Base-by-base conservation (phyloP, 2,113 vertebrate genomes). In the Alligator sinensis region DNA sequence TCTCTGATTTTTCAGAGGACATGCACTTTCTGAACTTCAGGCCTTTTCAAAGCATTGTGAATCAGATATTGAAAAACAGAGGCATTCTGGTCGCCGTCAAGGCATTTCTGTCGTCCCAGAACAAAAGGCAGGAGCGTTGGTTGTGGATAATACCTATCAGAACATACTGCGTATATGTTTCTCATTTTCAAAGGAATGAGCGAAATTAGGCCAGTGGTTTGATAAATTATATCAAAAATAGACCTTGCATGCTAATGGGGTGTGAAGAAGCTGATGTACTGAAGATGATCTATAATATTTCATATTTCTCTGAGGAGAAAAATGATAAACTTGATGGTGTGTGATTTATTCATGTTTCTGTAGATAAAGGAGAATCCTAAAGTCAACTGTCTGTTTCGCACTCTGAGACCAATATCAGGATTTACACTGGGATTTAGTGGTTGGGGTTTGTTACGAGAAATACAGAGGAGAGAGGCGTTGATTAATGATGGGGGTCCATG, bases 221-320 rank as follows among this genome's bases (percentile, higher is more conserved):
- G 97, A 97, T 97, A 98, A 98, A 98, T 97, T 96, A 84, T 88
- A 97, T 97, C 93, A 98, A 97, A 98, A 98, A 97, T 96, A 97
- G 97, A 96, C 93, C 91, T 91, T 93, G 88, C 95, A 92, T 96
- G 96, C 94, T 98, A 98, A 98, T 98, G 98, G 97, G 95, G 94
- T 98, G 96, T 98, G 96, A 97, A 98, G 96, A 97, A 98, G 96
- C 97, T 95, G 96, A 98, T 97, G 96, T 97, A 93, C 93, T 97
- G 95, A 94, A 94, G 96, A 96, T 92, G 95, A 98, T 98, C 97
- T 97, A 93, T 94, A 97, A 97, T 97, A 98, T 97, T 98, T 97
- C 97, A 87, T 96, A 97, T 98, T 97, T 97, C 97, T 98, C 97
- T 95, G 93, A 97, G 97, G 98, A 98, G 95, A 95, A 96, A 97